Base-by-base conservation (phyloP, 2,888 invertebrate genomes). In the Exephanes ischioxanthus region DNA sequence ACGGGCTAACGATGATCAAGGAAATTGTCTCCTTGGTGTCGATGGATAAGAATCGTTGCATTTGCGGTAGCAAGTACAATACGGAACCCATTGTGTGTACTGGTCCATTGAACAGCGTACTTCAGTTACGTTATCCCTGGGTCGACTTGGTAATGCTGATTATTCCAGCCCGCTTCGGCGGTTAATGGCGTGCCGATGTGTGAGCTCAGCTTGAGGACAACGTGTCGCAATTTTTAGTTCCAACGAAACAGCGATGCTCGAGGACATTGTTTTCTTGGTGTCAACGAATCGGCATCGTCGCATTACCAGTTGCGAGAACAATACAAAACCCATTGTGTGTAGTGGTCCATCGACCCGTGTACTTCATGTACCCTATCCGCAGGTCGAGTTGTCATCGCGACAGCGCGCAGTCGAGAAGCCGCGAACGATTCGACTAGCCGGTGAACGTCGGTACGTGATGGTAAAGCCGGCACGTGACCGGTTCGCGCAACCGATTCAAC, bases 401-500 rank as follows among this genome's bases (percentile, higher is more conserved):
- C 71, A 37, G 41, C 63, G 68, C 48, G 63, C 33, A 71, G 71
- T 67, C 76, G 71, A 73, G 53, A 81, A 68, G 67, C 67, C 51
- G 68, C 67, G 77, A 80, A 78, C 67, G 68, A 53, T 67, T 73
- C 68, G 73, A 80, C 51, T 51, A 66, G 63, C 37, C 53, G 63
- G 53, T 78, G 73, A 82, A 85, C 75, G 76, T 61, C 71, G 61
- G 80, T 41, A 77, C 80, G 85, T 68, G 76, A 85, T 53, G 33
- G 80, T 26, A 77, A 76, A 79, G 66, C 61, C 63, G 61, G 55
- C 72, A 77, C 77, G 83, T 83, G 72, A 85, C 80, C 68, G 51
- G 61, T 67, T 73, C 72, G 58, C 51, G 68, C 71, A 70, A 76
- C 75, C 63, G 58, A 78, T 75, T 79, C 51, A 68, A 77, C 66